Percentiles rank a stretch among this genome's conserved stretches.
These are phyloP conservation scores for Furnarius figulus DNA, from an alignment of 2,113 vertebrate species.

Conservation along the genomic window DNA sequence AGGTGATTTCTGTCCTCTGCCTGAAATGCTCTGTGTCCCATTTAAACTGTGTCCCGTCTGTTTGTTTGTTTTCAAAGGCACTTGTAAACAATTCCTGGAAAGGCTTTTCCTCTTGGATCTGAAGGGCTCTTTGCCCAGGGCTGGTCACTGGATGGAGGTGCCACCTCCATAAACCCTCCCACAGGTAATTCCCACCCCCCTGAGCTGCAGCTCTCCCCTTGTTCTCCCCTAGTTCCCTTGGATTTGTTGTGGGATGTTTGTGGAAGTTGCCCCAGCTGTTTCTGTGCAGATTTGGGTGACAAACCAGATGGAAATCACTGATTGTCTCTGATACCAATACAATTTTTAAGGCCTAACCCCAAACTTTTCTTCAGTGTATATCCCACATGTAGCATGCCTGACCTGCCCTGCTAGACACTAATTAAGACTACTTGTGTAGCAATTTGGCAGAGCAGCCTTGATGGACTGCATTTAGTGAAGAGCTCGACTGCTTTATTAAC, in stretches of 20 bases:
- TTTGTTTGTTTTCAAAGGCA: neutral
- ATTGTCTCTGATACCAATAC: neutral
- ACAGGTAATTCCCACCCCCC: neutral
- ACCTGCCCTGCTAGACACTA: neutral
- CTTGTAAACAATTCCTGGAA: neutral
- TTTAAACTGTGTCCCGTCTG: neutral
- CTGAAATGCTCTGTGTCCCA: neutral
- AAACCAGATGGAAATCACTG: neutral
- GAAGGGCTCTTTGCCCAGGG: neutral
- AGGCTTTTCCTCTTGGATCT: neutral
- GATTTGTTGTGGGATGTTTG: neutral
- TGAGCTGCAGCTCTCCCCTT: neutral
- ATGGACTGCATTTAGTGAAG: neutral
- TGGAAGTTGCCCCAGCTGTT: accelerated
- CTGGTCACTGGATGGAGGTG: neutral
- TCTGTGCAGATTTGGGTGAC: neutral
- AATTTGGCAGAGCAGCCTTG: neutral
- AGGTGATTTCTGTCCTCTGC: neutral
- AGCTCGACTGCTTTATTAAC: neutral
- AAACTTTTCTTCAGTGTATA: accelerated
- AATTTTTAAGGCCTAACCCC: too few relatives aligned
- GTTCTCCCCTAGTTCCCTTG: neutral
- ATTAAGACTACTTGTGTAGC: neutral
- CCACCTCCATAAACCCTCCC: neutral
- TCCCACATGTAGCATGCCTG: accelerated